phyloP scores from a whole-genome alignment of 2,888 invertebrate species.

The Tetropium fuscum region DNA sequence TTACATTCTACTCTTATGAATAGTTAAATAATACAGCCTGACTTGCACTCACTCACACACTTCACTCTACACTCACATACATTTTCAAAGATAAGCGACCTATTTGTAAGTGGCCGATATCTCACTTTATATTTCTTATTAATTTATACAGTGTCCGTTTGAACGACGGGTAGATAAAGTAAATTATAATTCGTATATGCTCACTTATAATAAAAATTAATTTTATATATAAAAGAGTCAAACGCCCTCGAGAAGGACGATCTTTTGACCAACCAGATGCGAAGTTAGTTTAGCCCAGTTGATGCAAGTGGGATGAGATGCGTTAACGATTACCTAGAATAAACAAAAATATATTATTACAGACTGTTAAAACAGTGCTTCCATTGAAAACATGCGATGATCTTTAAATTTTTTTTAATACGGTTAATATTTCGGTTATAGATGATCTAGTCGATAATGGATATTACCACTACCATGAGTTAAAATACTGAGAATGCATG shows the following conservation, averaged over 20 bases:
- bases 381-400: conserved; percentile 7
- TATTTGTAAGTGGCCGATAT: conserved; percentile 49
- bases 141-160: conserved; percentile 54
- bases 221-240: conserved; percentile 56
- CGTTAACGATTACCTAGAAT: conserved; percentile 65
- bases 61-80: conserved; percentile 42
- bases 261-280: conserved; percentile 51
- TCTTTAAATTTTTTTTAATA: neutral
- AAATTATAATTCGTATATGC: conserved; percentile 58
- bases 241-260: conserved; percentile 42
- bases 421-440: conserved; percentile 1
- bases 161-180: conserved; percentile 54
- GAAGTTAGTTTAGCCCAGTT: conserved; percentile 56
- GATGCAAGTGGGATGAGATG: conserved; percentile 54
- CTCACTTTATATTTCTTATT: conserved; percentile 40
- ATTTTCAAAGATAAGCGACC: conserved; percentile 41
- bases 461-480: too few relatives aligned
- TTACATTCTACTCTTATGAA: conserved; percentile 54
- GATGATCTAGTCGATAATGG: too few relatives aligned
- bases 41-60: conserved; percentile 60
- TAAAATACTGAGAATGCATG: conserved; percentile 1
- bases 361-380: too few relatives aligned
- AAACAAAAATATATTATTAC: conserved; percentile 48
- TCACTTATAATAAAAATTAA: conserved; percentile 55
- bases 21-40: conserved; percentile 63